Base-by-base conservation (phyloP, 2,113 vertebrate genomes). In the Pteropus alecto region DNA sequence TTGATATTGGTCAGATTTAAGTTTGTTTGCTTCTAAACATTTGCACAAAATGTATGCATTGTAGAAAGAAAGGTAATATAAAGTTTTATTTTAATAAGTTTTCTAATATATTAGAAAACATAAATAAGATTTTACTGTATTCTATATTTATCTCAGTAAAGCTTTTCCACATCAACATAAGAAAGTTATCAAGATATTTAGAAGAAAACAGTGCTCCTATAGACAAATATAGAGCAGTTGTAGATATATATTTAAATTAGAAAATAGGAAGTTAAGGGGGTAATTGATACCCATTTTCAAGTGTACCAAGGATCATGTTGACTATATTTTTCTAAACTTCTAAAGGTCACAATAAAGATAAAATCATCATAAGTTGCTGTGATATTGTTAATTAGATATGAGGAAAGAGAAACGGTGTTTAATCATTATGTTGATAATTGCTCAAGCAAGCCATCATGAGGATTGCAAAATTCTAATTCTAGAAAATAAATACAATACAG, bases 211-310 rank as follows among this genome's bases (percentile, higher is more conserved):
- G 24, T 18, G 14, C 2, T 56, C 8, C 8, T 54, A 38, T 43
- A 12, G 19, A 87, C 87, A 88, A 65, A 22, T 51, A 2, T 24
- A 30, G 19, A 86, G 76, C 1, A 56, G 35, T 46, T 1, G 19
- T 30, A 16, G 3, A 33, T 73, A 76, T 41, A 91, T 46, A 88
- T 86, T 86, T 78, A 82, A 18, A 94, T 38, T 65, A 88, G 7
- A 13, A 87, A 90, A 86, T 24, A 74, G 28, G 93, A 94, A 15
- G 82, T 94, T 94, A 96, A 86, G 60, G 77, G 38, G 41, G 51
- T 93, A 94, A 93, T 84, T 93, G 43, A 79, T 70, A 86, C 13
- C 1, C 38, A 1, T 86, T 97, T 93, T 95, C 68, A 91, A 89
- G 77, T 93, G 10, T 76, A 81, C 67, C 71, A 87, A 30, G 4